phyloP scores from a whole-genome alignment of 1,140 invertebrate species.

The Drosophila obscura region DNA sequence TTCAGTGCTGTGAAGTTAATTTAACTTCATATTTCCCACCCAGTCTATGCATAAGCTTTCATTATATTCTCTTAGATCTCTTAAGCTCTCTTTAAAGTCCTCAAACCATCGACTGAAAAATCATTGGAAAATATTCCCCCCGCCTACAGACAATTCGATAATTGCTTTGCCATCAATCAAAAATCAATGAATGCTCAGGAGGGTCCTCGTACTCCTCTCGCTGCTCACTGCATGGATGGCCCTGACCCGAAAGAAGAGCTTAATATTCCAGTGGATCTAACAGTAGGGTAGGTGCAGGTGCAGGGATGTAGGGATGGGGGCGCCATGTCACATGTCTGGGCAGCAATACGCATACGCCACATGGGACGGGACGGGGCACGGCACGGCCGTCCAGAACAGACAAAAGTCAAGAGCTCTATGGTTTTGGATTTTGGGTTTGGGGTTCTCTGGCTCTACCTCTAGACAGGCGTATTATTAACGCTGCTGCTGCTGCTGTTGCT shows the following conservation, averaged over 20 bases:
- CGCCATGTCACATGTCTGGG: constrained; percentile 49
- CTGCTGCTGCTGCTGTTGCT: constrained; percentile 29
- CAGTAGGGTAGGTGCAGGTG: constrained; percentile 16
- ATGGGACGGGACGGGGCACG: constrained; percentile 31
- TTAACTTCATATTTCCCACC: too few species aligned
- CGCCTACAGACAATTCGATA: neutral
- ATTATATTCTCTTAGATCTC: too few species aligned
- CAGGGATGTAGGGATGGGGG: constrained; percentile 6
- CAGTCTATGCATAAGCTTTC: too few species aligned
- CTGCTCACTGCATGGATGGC: constrained; percentile 5
- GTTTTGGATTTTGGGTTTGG: constrained; percentile 21
- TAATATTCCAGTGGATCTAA: constrained; percentile 22
- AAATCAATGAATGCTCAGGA: constrained; percentile 29
- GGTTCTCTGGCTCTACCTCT: constrained; percentile 37
- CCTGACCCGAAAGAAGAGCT: constrained; percentile 28
- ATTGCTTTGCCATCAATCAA: constrained; percentile 44
- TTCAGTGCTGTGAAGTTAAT: too few species aligned
- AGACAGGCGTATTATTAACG: constrained; percentile 80
- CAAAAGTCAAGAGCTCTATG: constrained; percentile 36
- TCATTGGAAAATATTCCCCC: constrained; percentile 28
- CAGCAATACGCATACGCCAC: constrained; percentile 74
- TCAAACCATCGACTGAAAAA: constrained; percentile 12
- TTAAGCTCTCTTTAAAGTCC: neutral
- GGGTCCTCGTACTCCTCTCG: neutral
- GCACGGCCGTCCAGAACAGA: constrained; percentile 4